Percentiles rank a stretch among this genome's conserved stretches.
These are phyloP conservation scores for Drosophila diplacantha DNA, from an alignment of 2,888 invertebrate genomes.

Conservation along the genomic window DNA sequence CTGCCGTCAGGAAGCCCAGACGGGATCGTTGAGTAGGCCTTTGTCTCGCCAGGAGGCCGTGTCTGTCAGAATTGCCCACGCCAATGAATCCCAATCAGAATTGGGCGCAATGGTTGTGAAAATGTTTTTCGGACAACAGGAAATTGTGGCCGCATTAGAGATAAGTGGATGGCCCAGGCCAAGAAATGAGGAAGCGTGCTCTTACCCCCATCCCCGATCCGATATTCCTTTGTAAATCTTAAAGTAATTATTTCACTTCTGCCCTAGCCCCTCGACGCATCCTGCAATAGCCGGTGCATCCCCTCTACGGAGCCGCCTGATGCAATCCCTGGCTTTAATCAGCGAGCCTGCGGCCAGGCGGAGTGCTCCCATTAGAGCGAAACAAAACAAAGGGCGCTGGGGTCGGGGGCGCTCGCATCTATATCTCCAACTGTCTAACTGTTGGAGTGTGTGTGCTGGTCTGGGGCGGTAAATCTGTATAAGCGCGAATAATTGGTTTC, in stretches of 20 bases:
- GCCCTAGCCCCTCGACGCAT: constrained; percentile 1
- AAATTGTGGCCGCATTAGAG: constrained; percentile 62
- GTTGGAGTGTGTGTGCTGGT: constrained; percentile 37
- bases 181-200: neutral
- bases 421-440: constrained; percentile 46
- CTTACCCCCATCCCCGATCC: neutral
- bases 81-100: constrained; percentile 32
- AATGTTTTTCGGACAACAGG: constrained; percentile 58
- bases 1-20: constrained; percentile 4
- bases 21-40: constrained; percentile 54
- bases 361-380: constrained; percentile 40
- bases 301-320: neutral
- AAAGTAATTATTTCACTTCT: constrained; percentile 28
- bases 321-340: constrained; percentile 56
- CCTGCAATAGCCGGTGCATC: constrained; percentile 10
- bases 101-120: constrained; percentile 53
- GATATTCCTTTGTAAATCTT: constrained; percentile 13
- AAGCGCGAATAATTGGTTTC: constrained; percentile 77
- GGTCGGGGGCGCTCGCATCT: constrained; percentile 32
- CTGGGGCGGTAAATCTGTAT: constrained; percentile 70
- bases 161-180: constrained; percentile 43
- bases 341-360: constrained; percentile 40
- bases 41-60: constrained; percentile 27
- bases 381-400: constrained; percentile 43
- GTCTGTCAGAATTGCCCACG: constrained; percentile 47